A percentile compares a stretch with the other conserved stretches of the same genome.
These are phyloP conservation scores for Channa striata DNA, from an alignment of 2,797 vertebrate species.

Conservation along the genomic window DNA sequence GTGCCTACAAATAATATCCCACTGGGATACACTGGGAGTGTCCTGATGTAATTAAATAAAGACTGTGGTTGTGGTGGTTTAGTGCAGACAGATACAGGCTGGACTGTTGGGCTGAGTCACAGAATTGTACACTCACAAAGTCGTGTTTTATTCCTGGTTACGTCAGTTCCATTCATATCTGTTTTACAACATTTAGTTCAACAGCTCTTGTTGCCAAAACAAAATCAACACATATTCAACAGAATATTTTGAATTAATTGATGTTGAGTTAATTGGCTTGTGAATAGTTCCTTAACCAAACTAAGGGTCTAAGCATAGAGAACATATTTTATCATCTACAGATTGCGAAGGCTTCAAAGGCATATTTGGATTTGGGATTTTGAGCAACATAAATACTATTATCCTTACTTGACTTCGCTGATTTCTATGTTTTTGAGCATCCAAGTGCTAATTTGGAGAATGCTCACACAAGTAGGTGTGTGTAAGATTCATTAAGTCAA, in stretches of 20 bases:
- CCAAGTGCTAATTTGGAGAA: background rate
- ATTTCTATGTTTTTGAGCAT: background rate
- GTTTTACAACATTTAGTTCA: slow-evolving; percentile 25
- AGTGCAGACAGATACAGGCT: slow-evolving; percentile 50
- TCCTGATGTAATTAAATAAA: slow-evolving; percentile 50
- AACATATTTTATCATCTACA: background rate
- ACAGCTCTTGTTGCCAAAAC: slow-evolving; percentile 17
- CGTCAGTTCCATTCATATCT: slow-evolving; percentile 31
- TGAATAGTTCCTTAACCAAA: background rate
- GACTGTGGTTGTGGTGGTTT: slow-evolving; percentile 43
- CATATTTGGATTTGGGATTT: slow-evolving; percentile 2
- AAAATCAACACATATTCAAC: slow-evolving; percentile 26
- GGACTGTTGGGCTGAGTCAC: slow-evolving; percentile 53
- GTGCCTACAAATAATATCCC: slow-evolving; percentile 52
- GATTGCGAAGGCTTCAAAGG: background rate
- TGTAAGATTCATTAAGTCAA: background rate
- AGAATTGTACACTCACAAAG: slow-evolving; percentile 33
- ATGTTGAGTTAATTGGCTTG: no score
- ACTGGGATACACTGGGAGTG: slow-evolving; percentile 46
- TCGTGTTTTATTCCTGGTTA: slow-evolving; percentile 32
- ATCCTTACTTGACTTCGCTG: background rate
- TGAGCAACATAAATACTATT: background rate
- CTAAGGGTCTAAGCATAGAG: no score
- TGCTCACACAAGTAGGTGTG: background rate
- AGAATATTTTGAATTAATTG: no score